phyloP scores from a whole-genome alignment of 2,113 vertebrate species.

The Heloderma charlesbogerti region DNA sequence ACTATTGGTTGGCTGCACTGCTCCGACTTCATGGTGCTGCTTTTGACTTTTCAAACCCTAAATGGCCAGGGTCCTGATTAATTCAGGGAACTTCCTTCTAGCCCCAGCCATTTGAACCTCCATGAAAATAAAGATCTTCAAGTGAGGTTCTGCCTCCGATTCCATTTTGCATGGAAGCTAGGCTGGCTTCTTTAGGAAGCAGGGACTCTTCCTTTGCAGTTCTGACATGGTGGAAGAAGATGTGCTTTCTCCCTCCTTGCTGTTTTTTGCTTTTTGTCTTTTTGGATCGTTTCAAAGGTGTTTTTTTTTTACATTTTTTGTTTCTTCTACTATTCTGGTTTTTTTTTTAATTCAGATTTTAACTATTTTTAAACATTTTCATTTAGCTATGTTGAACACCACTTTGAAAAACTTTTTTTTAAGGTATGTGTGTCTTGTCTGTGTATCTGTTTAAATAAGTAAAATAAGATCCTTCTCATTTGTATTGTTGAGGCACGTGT shows the following conservation, averaged over 20 bases:
- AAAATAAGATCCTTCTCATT: background rate
- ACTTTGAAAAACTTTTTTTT: background rate
- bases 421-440: rapidly evolving
- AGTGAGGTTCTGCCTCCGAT: background rate
- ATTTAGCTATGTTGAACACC: background rate
- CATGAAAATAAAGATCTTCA: background rate
- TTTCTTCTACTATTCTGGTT: background rate
- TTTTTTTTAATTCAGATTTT: background rate
- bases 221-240: background rate
- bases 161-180: background rate
- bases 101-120: background rate
- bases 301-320: too few species aligned
- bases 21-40: background rate
- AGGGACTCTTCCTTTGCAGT: background rate
- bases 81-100: background rate
- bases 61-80: background rate
- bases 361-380: background rate
- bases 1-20: background rate
- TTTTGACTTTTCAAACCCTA: background rate
- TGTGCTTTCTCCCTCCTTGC: background rate
- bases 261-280: background rate
- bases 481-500: too few species aligned
- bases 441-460: background rate
- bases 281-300: too few species aligned
- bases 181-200: background rate